Base-by-base conservation (phyloP, 2,113 vertebrate genomes). In the Onychorhynchus coronatus region DNA sequence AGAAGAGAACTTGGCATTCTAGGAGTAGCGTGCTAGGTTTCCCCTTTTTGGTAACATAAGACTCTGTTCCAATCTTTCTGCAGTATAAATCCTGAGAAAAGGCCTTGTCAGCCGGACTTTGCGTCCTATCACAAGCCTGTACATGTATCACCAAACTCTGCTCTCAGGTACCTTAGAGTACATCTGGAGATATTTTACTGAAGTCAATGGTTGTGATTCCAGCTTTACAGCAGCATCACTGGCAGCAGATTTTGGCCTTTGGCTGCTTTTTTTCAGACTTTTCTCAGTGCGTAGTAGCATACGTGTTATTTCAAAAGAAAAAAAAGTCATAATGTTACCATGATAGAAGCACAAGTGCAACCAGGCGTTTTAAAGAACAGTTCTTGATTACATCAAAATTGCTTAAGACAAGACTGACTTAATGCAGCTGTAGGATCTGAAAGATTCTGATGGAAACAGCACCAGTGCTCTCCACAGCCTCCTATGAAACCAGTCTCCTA, bases 341-440 rank as follows among this genome's bases (percentile, higher is more conserved):
- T 85, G 73, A 94, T 65, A 94, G 89, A 96, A 95, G 66, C 61
- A 41, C 41, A 81, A 95, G 66, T 93, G 88, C 83, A 92, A 93
- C 85, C 88, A 94, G 83, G 76, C 52, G 79, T 95, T 88, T 93
- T 87, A 89, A 66, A 93, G 65, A 35, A 78, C n/a, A 77, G 73
- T 58, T 72, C 85, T 92, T 97, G 90, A 94, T 97, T 95, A 93
- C 79, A 83, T 58, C 63, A 94, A 91, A 95, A 94, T 88, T 94
- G 62, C 55, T 88, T 94, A 92, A 95, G 91, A 96, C 85, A 96
- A 88, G 82, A 93, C 66, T 81, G 88, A 91, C 76, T 91, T 95
- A 93, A 94, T 24, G 21, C 70, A 89, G 82, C 73, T 87, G 62
- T 85, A 62, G 83, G 49, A 95, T 87, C 50, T 94, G 89, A 91